phyloP scores from a whole-genome alignment of 1,140 invertebrate species.

The Plectrocnemia conspersa region DNA sequence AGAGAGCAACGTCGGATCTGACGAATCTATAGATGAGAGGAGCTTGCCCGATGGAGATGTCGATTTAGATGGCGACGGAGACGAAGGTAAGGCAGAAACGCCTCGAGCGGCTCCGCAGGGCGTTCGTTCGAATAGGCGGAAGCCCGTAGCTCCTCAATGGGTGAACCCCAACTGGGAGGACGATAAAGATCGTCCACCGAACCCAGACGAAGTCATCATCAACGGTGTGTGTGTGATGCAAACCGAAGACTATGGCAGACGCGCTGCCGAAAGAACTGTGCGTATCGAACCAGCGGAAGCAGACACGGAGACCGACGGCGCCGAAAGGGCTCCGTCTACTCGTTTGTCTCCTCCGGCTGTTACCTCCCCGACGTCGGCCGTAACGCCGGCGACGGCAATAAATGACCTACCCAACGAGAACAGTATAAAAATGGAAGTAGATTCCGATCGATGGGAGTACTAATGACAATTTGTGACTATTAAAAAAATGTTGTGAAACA shows the following conservation, averaged over 20 bases:
- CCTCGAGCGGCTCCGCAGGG: slow-evolving; percentile 53
- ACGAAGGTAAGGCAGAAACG: slow-evolving; percentile 44
- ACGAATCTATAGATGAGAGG: slow-evolving; percentile 61
- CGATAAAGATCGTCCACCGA: slow-evolving; percentile 53
- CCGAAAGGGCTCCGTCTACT: slow-evolving; percentile 52
- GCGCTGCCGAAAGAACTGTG: slow-evolving; percentile 63
- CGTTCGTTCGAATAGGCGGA: slow-evolving; percentile 65
- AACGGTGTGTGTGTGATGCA: slow-evolving; percentile 90
- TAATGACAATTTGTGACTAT: slow-evolving; percentile 33
- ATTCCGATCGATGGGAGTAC: slow-evolving; percentile 51
- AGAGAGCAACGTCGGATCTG: slow-evolving; percentile 72
- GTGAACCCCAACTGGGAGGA: slow-evolving; percentile 91
- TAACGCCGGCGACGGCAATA: slow-evolving; percentile 33
- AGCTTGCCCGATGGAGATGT: slow-evolving; percentile 46
- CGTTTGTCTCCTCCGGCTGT: slow-evolving; percentile 37
- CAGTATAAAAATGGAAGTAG: slow-evolving; percentile 46
- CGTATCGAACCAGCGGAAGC: slow-evolving; percentile 67
- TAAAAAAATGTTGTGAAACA: slow-evolving; percentile 5
- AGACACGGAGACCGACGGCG: slow-evolving; percentile 52
- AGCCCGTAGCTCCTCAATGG: slow-evolving; percentile 94
- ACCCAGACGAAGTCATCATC: slow-evolving; percentile 76
- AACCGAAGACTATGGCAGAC: slow-evolving; percentile 63
- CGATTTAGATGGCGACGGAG: slow-evolving; percentile 56
- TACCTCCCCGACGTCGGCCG: slow-evolving; percentile 32
- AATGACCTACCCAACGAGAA: slow-evolving; percentile 42